Percentiles rank a stretch among this genome's conserved stretches.
phyloP scores from a whole-genome alignment of 2,888 invertebrate genomes.

The Drosophila recens region DNA sequence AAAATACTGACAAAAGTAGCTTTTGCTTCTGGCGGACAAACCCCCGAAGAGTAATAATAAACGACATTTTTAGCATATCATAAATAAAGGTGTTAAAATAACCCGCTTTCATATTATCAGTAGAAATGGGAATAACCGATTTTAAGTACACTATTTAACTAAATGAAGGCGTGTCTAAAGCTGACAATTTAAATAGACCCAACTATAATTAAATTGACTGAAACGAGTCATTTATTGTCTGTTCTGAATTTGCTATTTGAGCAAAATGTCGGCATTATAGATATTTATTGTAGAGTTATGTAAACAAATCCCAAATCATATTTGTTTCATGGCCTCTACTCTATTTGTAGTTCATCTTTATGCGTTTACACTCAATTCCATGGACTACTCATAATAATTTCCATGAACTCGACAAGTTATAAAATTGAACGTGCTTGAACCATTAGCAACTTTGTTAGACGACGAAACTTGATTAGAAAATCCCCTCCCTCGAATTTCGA shows the following conservation, averaged over 20 bases:
- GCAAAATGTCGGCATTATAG: not conserved
- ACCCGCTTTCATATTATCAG: conserved; percentile 4
- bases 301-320: not conserved
- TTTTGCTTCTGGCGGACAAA: conserved; percentile 27
- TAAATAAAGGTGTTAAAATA: conserved; percentile 24
- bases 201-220: conserved; percentile 6
- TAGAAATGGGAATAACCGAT: not conserved
- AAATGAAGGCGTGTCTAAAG: conserved; percentile 1
- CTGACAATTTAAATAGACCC: not conserved
- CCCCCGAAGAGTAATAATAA: conserved; percentile 18
- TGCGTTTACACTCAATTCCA: conserved; percentile 27
- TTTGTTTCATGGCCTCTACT: not conserved
- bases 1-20: not conserved
- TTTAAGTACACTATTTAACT: not conserved
- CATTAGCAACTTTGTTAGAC: conserved; percentile 42
- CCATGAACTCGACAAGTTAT: conserved; percentile 44
- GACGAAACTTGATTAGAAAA: conserved; percentile 4
- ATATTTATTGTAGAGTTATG: not conserved
- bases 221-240: not conserved
- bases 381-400: conserved; percentile 19
- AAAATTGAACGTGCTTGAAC: conserved; percentile 43
- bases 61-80: not conserved
- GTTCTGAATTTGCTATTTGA: not conserved
- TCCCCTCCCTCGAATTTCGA: conserved; percentile 11
- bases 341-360: conserved; percentile 3